These are phyloP conservation scores for Nematostella vectensis DNA, from an alignment of 92 coral and sea anemone species.

Conservation along the genomic window DNA sequence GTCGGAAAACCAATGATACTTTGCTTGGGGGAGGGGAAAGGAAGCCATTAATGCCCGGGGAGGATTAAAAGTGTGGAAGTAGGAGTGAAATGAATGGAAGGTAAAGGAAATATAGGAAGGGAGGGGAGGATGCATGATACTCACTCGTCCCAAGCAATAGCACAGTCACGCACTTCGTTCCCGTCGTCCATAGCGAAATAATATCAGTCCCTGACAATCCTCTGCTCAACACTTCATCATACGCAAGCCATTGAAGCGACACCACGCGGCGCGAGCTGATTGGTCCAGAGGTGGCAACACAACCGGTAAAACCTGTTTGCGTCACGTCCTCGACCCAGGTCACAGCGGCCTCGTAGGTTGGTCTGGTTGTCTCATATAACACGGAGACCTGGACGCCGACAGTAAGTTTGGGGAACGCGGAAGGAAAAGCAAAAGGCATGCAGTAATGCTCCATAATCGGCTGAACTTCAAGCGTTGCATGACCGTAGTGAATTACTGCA, in stretches of 20 bases:
- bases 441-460: conserved; percentile 28
- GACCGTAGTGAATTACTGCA: conserved; percentile 23
- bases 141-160: conserved; percentile 21
- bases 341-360: conserved; percentile 72
- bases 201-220: conserved; percentile 28
- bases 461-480: conserved; percentile 11
- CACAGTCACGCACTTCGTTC: conserved; percentile 48
- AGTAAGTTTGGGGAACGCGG: conserved; percentile 14
- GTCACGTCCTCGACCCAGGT: conserved; percentile 56
- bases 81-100: neutral
- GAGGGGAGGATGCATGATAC: too few species aligned
- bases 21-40: neutral
- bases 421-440: conserved; percentile 19
- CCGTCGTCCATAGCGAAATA: conserved; percentile 64
- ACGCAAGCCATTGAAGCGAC: conserved; percentile 49
- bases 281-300: conserved; percentile 64
- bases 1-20: too few species aligned
- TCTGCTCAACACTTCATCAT: conserved; percentile 30
- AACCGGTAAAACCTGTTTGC: conserved; percentile 45
- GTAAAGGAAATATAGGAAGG: too few species aligned
- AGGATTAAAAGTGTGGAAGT: too few species aligned
- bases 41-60: neutral
- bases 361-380: conserved; percentile 25
- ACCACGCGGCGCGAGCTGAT: conserved; percentile 37
- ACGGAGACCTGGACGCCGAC: conserved; percentile 35